Evolutionary conservation across 2,113 vertebrate species (phyloP).

Genomic region (Seriola rivoliana): DNA sequence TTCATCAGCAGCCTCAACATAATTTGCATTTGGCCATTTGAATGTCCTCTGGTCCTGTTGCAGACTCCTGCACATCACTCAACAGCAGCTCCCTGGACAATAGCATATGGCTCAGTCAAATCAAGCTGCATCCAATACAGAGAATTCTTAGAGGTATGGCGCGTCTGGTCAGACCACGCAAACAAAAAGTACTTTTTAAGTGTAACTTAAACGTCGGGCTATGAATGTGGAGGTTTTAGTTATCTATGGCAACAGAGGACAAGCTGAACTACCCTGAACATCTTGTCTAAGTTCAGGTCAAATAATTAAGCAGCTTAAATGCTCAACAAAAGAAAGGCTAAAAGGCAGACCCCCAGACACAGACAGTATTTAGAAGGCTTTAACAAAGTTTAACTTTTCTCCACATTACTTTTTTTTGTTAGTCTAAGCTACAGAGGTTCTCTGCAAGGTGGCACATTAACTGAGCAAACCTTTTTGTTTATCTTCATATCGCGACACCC

Average conservation of each 20-base stretch:
- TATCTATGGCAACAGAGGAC: constrained; percentile 75
- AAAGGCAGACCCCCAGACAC: constrained; percentile 76
- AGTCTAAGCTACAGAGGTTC: constrained; percentile 15
- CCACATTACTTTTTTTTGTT: constrained; percentile 34
- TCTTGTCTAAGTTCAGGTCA: constrained; percentile 79
- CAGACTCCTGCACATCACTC: constrained; percentile 70
- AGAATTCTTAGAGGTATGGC: constrained; percentile 31
- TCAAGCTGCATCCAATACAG: constrained; percentile 21
- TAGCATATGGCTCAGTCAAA: constrained; percentile 57
- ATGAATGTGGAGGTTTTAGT: constrained; percentile 64
- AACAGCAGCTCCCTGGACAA: constrained; percentile 64
- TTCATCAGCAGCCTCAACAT: constrained; percentile 57
- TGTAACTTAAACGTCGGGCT: constrained; percentile 38
- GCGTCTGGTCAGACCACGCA: not conserved
- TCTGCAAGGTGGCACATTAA: constrained; percentile 27
- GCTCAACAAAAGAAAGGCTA: constrained; percentile 76
- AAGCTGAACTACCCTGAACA: constrained; percentile 75
- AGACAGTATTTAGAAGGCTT: constrained; percentile 67
- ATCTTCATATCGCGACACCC: constrained; percentile 43
- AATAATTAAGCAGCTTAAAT: constrained; percentile 83
- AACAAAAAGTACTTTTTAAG: constrained; percentile 31
- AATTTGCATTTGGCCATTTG: constrained; percentile 78
- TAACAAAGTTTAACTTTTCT: constrained; percentile 62
- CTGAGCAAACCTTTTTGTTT: constrained; percentile 12
- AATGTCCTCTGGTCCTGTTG: constrained; percentile 73